phyloP scores from a whole-genome alignment of 2,797 vertebrate species.

The Enoplosus armatus region DNA sequence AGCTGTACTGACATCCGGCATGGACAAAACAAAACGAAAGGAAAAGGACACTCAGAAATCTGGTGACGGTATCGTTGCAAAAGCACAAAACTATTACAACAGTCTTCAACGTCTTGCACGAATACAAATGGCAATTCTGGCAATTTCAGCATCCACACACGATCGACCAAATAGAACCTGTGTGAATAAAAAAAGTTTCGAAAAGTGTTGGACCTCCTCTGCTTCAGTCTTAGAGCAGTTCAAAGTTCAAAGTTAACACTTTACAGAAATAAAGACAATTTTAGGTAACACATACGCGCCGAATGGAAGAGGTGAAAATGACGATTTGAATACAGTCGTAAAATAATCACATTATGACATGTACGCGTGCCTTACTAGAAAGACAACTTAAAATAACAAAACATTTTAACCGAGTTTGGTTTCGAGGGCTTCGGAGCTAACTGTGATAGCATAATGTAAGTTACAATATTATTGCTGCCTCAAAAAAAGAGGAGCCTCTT shows the following conservation, averaged over 20 bases:
- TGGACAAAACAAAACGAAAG: neutral
- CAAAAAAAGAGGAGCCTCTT: neutral
- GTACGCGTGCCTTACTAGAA: neutral
- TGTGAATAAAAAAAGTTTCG: neutral
- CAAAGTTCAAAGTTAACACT: neutral
- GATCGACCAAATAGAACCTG: neutral
- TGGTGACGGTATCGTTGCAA: neutral
- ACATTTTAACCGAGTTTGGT: neutral
- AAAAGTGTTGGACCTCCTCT: neutral
- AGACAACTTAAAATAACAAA: neutral
- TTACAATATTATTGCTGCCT: neutral
- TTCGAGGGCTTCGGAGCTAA: slow-evolving; percentile 1
- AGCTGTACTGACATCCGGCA: neutral
- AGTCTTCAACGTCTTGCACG: neutral
- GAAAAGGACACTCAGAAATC: neutral
- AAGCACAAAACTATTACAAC: neutral
- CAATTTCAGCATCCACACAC: neutral
- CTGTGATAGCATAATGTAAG: neutral
- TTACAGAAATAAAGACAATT: neutral
- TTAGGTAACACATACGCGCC: neutral
- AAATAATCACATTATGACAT: accelerated
- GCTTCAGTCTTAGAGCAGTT: neutral
- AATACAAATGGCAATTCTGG: accelerated
- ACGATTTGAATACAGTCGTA: accelerated
- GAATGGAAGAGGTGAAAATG: neutral